Percentiles rank a stretch among this genome's conserved stretches.
These are phyloP conservation scores for Lemur catta DNA, from an alignment of 2,797 vertebrate genomes.

Conservation along the genomic window DNA sequence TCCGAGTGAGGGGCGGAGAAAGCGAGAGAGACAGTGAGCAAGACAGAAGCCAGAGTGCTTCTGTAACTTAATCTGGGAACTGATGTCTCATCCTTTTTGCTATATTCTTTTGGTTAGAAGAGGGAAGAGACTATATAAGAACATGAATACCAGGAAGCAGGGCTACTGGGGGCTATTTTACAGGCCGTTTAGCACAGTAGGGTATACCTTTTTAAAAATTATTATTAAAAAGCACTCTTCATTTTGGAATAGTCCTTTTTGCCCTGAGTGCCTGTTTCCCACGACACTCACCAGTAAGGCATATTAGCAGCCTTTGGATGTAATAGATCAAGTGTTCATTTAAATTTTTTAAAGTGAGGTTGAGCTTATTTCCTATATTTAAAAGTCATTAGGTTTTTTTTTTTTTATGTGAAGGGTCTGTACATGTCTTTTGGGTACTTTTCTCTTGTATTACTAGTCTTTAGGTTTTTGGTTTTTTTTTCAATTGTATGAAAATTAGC, in stretches of 20 bases:
- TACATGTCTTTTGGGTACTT: neutral
- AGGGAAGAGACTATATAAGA: neutral
- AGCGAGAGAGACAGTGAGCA: neutral
- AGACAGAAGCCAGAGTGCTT: neutral
- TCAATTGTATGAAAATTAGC: conserved; percentile 27
- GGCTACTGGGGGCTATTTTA: neutral
- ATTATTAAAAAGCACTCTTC: neutral
- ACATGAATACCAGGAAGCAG: neutral
- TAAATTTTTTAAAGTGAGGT: conserved; percentile 12
- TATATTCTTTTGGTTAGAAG: conserved; percentile 20
- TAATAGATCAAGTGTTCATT: neutral
- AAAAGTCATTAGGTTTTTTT: conserved; percentile 20
- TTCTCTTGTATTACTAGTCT: neutral
- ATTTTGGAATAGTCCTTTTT: neutral
- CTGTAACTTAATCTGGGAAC: neutral
- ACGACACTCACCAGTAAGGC: neutral
- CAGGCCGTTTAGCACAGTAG: neutral
- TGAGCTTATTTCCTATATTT: conserved; percentile 22
- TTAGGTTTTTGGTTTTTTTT: neutral
- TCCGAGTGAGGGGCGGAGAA: neutral
- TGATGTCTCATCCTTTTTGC: neutral
- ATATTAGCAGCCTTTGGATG: neutral
- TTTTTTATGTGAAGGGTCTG: neutral
- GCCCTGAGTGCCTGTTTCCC: neutral
- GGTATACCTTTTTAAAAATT: neutral